These are phyloP conservation scores for Azemiops feae DNA, from an alignment of 2,113 vertebrate genomes.

Conservation along the genomic window DNA sequence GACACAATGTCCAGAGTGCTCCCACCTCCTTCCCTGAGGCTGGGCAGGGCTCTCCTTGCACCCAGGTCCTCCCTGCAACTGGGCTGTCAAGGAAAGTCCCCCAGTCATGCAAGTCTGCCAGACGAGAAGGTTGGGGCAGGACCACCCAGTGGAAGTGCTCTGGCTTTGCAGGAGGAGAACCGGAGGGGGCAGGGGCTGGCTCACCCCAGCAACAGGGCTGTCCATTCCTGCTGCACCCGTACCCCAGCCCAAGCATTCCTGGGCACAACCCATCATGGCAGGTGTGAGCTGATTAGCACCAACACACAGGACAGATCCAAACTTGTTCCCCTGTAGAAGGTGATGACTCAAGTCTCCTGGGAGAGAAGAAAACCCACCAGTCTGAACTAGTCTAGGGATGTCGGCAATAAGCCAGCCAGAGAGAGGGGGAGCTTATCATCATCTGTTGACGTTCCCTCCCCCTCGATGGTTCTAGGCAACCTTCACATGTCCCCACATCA, in stretches of 20 bases:
- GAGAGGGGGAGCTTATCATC: constrained; percentile 43
- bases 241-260: background rate
- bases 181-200: background rate
- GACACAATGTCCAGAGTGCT: background rate
- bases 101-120: background rate
- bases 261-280: constrained; percentile 22
- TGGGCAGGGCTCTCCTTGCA: background rate
- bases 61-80: background rate
- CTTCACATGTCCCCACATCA: constrained; percentile 60
- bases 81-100: background rate
- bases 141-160: too few species aligned
- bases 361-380: constrained; percentile 46
- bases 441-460: constrained; percentile 49
- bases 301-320: constrained; percentile 46
- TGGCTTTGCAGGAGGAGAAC: background rate
- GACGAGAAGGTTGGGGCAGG: background rate
- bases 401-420: constrained; percentile 40
- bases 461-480: constrained; percentile 55
- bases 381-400: constrained; percentile 48
- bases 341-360: constrained; percentile 49
- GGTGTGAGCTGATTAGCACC: constrained; percentile 56
- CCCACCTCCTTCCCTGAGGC: background rate
- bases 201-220: background rate
- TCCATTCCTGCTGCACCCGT: constrained; percentile 33
- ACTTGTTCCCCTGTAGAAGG: constrained; percentile 40